Conservation (phyloP, 2,888 invertebrate genomes). For the Brachylomia viminalis region DNA sequence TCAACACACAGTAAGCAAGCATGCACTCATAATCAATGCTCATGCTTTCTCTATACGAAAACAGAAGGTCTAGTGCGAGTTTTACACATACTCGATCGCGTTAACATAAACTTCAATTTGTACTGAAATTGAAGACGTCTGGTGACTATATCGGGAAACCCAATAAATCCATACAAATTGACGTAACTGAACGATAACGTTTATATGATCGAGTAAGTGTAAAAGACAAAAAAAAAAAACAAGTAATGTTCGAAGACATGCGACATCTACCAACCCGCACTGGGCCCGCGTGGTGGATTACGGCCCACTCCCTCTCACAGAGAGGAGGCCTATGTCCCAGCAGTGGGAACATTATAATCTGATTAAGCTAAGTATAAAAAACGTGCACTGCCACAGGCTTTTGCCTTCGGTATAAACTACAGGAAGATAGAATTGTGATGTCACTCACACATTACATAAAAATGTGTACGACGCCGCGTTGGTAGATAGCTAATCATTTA, state of each 20-base stretch:
- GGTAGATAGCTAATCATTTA: conserved; percentile 44
- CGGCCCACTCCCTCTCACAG: no score
- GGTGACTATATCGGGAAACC: background rate
- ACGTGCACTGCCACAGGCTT: background rate
- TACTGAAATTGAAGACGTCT: no score
- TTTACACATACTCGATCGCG: background rate
- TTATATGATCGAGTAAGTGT: background rate
- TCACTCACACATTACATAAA: conserved; percentile 15
- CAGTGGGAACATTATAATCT: no score
- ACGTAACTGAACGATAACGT: background rate
- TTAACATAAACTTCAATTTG: background rate
- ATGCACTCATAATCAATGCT: no score
- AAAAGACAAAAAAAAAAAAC: no score
- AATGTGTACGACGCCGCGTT: conserved; percentile 8
- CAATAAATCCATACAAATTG: background rate
- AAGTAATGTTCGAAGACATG: no score
- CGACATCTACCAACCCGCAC: no score
- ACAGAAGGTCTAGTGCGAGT: background rate
- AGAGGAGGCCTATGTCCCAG: no score
- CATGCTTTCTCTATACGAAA: background rate
- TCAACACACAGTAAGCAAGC: background rate
- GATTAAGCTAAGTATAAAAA: no score
- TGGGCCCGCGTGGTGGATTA: no score
- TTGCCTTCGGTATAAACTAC: background rate
- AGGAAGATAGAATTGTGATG: conserved; percentile 1